These are phyloP conservation scores for Nothocercus nigrocapillus DNA, from an alignment of 2,113 vertebrate genomes.

Conservation along the genomic window DNA sequence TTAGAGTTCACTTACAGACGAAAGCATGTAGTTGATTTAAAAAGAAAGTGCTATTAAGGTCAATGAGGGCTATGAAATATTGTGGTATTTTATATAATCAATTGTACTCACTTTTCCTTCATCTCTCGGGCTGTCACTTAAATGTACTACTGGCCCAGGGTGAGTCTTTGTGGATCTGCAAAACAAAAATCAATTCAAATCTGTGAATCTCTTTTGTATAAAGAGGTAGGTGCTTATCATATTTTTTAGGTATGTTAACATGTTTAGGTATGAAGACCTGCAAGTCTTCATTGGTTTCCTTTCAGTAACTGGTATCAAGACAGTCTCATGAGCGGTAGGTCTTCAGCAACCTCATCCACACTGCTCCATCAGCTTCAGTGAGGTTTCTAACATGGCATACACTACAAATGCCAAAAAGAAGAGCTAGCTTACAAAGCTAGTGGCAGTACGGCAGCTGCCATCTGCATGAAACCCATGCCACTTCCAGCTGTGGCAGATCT, in stretches of 20 bases:
- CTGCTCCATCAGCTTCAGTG: background rate
- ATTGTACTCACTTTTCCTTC: slow-evolving; percentile 93
- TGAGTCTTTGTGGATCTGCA: slow-evolving; percentile 96
- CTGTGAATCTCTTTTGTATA: background rate
- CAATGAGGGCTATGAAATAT: background rate
- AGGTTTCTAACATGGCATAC: background rate
- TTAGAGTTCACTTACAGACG: background rate
- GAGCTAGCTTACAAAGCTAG: background rate
- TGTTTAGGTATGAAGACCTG: no score
- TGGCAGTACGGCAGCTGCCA: background rate
- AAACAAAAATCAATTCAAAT: slow-evolving; percentile 66
- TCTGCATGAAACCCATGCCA: background rate
- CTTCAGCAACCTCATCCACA: background rate
- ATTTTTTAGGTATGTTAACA: background rate
- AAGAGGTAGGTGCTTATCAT: background rate
- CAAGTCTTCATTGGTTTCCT: background rate
- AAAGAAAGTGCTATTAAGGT: background rate
- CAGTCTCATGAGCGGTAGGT: background rate
- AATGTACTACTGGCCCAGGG: slow-evolving; percentile 96
- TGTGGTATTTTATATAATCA: background rate
- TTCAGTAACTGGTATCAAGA: background rate
- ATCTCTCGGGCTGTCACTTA: slow-evolving; percentile 97
- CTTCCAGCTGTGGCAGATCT: background rate
- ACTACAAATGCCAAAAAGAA: no score
- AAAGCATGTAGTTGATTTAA: background rate